phyloP scores from a whole-genome alignment of 2,113 vertebrate genomes.

The Gorsachius goisagi region DNA sequence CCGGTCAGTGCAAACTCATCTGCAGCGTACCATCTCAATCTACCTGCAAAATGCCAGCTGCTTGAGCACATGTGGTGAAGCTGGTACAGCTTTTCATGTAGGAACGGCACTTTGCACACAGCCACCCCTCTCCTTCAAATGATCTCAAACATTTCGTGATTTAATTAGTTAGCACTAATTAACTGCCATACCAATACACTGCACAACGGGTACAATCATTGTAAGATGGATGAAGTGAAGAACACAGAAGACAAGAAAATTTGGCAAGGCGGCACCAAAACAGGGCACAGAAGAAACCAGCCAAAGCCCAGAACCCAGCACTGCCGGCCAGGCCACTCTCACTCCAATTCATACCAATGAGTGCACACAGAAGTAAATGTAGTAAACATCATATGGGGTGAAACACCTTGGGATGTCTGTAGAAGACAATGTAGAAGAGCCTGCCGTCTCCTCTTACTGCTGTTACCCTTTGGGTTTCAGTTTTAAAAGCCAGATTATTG shows the following conservation, averaged over 20 bases:
- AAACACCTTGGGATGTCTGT: neutral
- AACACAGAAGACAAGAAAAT: neutral
- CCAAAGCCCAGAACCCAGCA: neutral
- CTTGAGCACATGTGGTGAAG: neutral
- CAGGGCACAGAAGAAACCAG: neutral
- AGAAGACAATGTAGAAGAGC: accelerated
- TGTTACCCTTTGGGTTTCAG: neutral
- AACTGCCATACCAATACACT: neutral
- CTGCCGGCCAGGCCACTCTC: neutral
- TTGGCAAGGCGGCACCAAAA: neutral
- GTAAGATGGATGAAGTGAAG: neutral
- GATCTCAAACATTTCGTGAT: neutral
- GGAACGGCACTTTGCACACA: neutral
- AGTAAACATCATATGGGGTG: accelerated
- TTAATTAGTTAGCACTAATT: neutral
- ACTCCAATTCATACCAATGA: neutral
- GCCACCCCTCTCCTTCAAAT: neutral
- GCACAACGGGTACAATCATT: neutral
- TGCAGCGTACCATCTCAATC: neutral
- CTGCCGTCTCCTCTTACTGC: neutral
- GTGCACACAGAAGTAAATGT: neutral
- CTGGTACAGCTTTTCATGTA: neutral
- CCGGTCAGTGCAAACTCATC: neutral
- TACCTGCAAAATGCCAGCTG: neutral
- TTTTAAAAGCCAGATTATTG: neutral